Conservation (phyloP, 2,888 invertebrate species). For the Aphodius sticticus region DNA sequence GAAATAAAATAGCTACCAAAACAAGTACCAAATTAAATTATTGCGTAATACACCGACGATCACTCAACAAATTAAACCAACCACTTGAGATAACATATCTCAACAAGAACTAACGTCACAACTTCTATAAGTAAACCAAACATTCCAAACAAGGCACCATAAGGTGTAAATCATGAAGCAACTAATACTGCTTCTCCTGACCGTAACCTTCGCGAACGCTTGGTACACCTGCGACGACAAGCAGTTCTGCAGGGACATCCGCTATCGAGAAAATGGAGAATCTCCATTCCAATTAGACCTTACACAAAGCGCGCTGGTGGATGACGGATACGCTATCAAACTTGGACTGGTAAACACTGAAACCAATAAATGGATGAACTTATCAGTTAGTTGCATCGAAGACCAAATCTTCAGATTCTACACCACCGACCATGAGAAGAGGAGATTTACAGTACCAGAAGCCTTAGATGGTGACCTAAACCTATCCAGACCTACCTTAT, state of each 20-base stretch:
- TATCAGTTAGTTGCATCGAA: conserved; percentile 25
- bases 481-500: background rate
- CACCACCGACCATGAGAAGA: conserved; percentile 32
- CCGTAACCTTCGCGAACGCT: conserved; percentile 6
- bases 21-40: too few relatives aligned
- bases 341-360: conserved; percentile 26
- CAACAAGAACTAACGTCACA: too few relatives aligned
- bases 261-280: conserved; percentile 22
- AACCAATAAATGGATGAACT: conserved; percentile 21
- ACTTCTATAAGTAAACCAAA: too few relatives aligned
- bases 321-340: background rate
- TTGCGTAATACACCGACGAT: too few relatives aligned
- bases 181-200: background rate
- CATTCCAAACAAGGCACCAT: too few relatives aligned
- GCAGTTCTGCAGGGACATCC: conserved; percentile 33
- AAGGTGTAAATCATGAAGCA: background rate
- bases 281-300: conserved; percentile 25
- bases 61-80: too few relatives aligned
- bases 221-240: conserved; percentile 37
- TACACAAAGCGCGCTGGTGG: background rate
- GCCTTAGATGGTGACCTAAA: conserved; percentile 30
- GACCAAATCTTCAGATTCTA: conserved; percentile 30
- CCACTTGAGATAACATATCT: too few relatives aligned
- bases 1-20: too few relatives aligned
- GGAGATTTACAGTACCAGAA: conserved; percentile 28